These are phyloP conservation scores for Hypomecis atomaria DNA, from an alignment of 2,888 invertebrate species.

Conservation along the genomic window DNA sequence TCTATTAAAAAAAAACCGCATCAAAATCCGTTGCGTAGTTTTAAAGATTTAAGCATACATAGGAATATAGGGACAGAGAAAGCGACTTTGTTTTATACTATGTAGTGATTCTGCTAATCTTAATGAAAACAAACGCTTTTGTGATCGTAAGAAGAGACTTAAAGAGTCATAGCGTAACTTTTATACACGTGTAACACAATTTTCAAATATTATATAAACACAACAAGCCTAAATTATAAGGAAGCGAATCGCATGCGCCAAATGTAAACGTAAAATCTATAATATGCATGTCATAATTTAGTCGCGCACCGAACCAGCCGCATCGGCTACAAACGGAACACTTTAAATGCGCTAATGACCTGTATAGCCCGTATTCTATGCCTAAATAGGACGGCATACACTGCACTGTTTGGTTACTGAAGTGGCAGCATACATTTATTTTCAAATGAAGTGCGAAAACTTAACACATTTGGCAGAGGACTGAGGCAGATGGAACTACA, in stretches of 20 bases:
- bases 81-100: no score
- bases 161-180: no score
- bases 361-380: constrained; percentile 51
- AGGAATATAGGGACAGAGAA: no score
- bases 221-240: constrained; percentile 30
- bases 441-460: no score
- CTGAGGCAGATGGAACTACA: no score
- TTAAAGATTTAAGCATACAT: no score
- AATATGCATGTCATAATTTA: constrained; percentile 53
- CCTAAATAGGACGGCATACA: constrained; percentile 18
- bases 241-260: constrained; percentile 44
- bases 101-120: no score
- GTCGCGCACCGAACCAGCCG: constrained; percentile 52
- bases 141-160: no score
- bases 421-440: no score
- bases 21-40: no score
- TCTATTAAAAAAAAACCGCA: no score
- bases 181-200: not conserved
- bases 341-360: constrained; percentile 58
- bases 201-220: constrained; percentile 8
- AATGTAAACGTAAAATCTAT: constrained; percentile 45
- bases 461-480: no score
- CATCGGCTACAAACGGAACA: constrained; percentile 48
- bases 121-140: not conserved
- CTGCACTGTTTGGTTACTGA: constrained; percentile 3